A percentile compares a stretch with the other conserved stretches of the same genome.
phyloP scores from a whole-genome alignment of 2,888 invertebrate genomes.

The Agonopterix arenella region DNA sequence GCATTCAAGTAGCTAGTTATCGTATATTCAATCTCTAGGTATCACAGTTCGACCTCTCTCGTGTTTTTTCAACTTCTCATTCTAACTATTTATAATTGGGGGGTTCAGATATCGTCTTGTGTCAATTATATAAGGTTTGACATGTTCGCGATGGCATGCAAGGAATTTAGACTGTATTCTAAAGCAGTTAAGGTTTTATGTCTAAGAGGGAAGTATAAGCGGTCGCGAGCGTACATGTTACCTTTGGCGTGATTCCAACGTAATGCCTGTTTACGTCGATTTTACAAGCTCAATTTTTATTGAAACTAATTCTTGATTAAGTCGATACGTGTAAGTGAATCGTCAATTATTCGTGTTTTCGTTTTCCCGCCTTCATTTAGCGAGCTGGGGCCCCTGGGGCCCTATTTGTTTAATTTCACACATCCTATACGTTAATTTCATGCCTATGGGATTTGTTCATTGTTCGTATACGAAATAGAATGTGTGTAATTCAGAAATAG shows the following conservation, averaged over 20 bases:
- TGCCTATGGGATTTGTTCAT: no score
- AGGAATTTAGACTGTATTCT: not conserved
- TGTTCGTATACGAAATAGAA: no score
- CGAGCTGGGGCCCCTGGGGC: constrained; percentile 1
- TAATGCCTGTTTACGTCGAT: constrained; percentile 54
- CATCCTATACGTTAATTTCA: no score
- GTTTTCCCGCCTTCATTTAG: not conserved
- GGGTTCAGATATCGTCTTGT: constrained; percentile 65
- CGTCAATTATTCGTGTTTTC: constrained; percentile 61
- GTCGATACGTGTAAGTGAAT: constrained; percentile 64
- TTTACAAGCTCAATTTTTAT: constrained; percentile 72
- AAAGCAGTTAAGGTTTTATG: not conserved
- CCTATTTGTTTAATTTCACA: not conserved
- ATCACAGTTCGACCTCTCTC: constrained; percentile 61
- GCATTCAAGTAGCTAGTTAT: constrained; percentile 62
- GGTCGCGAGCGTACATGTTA: constrained; percentile 28
- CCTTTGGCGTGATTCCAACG: constrained; percentile 30
- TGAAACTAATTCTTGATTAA: constrained; percentile 51
- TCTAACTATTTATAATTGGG: constrained; percentile 52
- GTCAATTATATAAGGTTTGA: constrained; percentile 56
- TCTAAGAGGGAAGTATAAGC: not conserved
- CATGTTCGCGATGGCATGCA: constrained; percentile 26
- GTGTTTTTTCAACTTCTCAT: constrained; percentile 58
- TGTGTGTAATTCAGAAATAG: no score
- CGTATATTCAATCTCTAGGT: constrained; percentile 68